Conservation (phyloP, 1,140 invertebrate species). For the Centruroides sculpturatus region DNA sequence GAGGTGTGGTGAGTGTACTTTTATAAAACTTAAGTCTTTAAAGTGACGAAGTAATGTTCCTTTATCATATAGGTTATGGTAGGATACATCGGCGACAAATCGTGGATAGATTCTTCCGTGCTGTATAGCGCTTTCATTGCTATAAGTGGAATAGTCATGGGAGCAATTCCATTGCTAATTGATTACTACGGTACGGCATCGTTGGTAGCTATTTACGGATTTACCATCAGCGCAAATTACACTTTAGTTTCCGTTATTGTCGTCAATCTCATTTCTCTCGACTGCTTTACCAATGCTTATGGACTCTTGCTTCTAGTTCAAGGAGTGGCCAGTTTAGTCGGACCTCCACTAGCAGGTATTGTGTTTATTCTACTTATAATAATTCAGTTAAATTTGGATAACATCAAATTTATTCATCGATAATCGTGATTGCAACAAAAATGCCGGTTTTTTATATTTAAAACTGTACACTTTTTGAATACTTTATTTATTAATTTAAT, state of each 20-base stretch:
- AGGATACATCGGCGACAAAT: constrained; percentile 70
- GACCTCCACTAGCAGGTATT: constrained; percentile 62
- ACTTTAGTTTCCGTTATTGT: constrained; percentile 71
- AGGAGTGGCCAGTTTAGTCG: constrained; percentile 71
- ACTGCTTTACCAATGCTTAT: constrained; percentile 78
- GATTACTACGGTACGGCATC: constrained; percentile 43
- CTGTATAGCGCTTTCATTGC: constrained; percentile 66
- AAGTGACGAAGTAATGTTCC: not conserved
- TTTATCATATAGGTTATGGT: constrained; percentile 52
- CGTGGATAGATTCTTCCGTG: constrained; percentile 52
- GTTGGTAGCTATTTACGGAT: constrained; percentile 46
- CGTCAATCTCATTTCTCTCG: constrained; percentile 66
- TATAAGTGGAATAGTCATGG: constrained; percentile 52
- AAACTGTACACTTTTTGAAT: too few relatives aligned
- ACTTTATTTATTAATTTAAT: too few relatives aligned
- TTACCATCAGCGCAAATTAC: constrained; percentile 75
- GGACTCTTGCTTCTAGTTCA: constrained; percentile 73
- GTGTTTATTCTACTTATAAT: not conserved
- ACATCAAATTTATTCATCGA: too few relatives aligned
- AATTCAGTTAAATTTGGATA: too few relatives aligned
- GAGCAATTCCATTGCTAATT: constrained; percentile 51
- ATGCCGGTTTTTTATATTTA: too few relatives aligned
- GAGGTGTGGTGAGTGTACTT: constrained; percentile 53
- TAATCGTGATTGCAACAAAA: too few relatives aligned
- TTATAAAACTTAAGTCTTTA: not conserved